Percentiles rank a stretch among this genome's conserved stretches.
Evolutionary conservation across 2,113 vertebrate genomes (phyloP).

Genomic region (Oenanthe melanoleuca): DNA sequence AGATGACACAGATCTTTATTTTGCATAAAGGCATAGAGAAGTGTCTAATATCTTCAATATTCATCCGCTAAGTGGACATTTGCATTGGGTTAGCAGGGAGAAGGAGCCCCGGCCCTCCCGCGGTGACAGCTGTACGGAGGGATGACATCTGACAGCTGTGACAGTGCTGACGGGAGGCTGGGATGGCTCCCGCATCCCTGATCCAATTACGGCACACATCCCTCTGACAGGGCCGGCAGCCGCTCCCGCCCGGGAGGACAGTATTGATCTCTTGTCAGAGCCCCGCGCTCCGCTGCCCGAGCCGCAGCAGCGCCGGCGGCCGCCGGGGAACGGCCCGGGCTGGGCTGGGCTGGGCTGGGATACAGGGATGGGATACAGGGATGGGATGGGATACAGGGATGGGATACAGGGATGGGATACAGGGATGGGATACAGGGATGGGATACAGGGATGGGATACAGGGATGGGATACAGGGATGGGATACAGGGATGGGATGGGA

Average conservation of each 20-base stretch:
- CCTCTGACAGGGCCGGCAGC: constrained; percentile 98
- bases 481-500: no score
- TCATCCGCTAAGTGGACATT: constrained; percentile 99
- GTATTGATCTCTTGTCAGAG: constrained; percentile 99
- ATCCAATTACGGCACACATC: constrained; percentile 98
- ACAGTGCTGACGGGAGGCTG: constrained; percentile 90
- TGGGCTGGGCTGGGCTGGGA: not conserved
- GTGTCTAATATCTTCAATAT: constrained; percentile 95
- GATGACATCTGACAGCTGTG: constrained; percentile 99
- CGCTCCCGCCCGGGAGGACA: constrained; percentile 94
- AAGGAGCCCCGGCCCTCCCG: constrained; percentile 87
- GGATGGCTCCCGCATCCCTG: constrained; percentile 92
- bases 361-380: no score
- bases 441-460: no score
- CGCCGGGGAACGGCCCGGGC: not conserved
- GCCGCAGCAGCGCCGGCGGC: not conserved
- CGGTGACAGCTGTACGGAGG: constrained; percentile 93
- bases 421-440: no score
- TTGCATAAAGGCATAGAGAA: constrained; percentile 99
- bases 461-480: no score
- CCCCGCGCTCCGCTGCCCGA: constrained; percentile 71
- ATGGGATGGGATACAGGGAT: no score
- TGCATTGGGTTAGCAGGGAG: constrained; percentile 89
- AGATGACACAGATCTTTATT: constrained; percentile 98
- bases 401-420: no score